Base-by-base conservation (phyloP, 37 sponge, comb jelly and placozoan genomes). In the Theonella swinhoei region DNA sequence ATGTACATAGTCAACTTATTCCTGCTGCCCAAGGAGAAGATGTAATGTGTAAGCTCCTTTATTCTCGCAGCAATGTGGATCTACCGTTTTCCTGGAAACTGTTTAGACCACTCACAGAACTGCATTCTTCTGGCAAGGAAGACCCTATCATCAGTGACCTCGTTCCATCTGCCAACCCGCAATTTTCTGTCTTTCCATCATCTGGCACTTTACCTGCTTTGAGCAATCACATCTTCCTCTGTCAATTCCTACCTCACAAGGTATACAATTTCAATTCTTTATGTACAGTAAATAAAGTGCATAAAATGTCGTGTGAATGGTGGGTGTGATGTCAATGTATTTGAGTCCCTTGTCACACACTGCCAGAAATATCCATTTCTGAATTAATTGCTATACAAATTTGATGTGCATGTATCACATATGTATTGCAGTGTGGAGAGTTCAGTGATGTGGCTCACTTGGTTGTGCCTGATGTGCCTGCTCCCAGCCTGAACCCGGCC, bases 401-500 rank as follows among this genome's bases (percentile, higher is more conserved):
- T 9, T 31, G 24, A 47, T 17, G 35, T 43, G 58, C 30, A 75
- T n/a, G 76, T 62, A 77, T 22, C n/a, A n/a, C n/a, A n/a, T n/a
- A n/a, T n/a, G n/a, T n/a, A n/a, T n/a, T 77, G 39, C 28, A 91
- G 92, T 54, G 43, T 54, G 88, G 88, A 0, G 22, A 28, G 3
- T 90, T 67, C 58, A 32, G 61, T 8, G 86, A 90, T 40, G 54
- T 85, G 79, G 87, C 64, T 33, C 74, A 91, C 68, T 75, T 91
- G 7, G 74, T 78, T 26, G 4, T 91, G 59, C n/a, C 39, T 62
- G 75, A 54, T 24, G n/a, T 83, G 2, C 75, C 79, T n/a, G 33
- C 35, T 0, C 61, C 11, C 39, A 39, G 71, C 42, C 64, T 91
- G 23, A 74, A 87, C 61, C 31, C 47, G 23, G n/a, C 34, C 40